Evolutionary conservation across 2,888 invertebrate genomes (phyloP).

Genomic region (Marasmarcha lunaedactyla): DNA sequence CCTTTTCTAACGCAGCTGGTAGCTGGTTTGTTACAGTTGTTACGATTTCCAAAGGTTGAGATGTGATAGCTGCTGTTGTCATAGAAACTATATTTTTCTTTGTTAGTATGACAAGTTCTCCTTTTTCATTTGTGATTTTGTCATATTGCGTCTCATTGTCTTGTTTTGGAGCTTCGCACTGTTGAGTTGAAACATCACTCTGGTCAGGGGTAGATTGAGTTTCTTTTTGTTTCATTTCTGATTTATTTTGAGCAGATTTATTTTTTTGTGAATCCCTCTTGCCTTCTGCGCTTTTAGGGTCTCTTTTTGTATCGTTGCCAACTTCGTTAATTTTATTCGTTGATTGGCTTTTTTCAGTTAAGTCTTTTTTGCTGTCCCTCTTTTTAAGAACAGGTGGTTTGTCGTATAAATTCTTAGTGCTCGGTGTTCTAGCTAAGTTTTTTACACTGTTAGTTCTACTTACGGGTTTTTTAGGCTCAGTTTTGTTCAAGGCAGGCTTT

Average conservation of each 20-base stretch:
- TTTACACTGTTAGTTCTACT: slow-evolving; percentile 53
- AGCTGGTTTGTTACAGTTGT: slow-evolving; percentile 67
- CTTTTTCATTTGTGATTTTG: slow-evolving; percentile 46
- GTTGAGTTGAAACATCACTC: slow-evolving; percentile 27
- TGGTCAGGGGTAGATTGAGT: slow-evolving; percentile 15
- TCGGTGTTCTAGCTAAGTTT: slow-evolving; percentile 46
- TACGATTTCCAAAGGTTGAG: slow-evolving; percentile 66
- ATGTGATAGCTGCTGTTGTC: slow-evolving; percentile 70
- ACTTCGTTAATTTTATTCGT: slow-evolving; percentile 40
- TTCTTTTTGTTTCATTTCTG: slow-evolving; percentile 18
- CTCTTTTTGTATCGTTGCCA: slow-evolving; percentile 25
- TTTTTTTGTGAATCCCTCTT: neutral
- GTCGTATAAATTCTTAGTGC: slow-evolving; percentile 46
- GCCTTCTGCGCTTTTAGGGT: neutral
- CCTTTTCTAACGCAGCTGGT: slow-evolving; percentile 57
- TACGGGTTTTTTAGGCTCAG: slow-evolving; percentile 45
- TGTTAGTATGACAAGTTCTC: slow-evolving; percentile 53
- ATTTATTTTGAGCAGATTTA: slow-evolving; percentile 3
- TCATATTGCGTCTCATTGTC: slow-evolving; percentile 63
- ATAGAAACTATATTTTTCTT: slow-evolving; percentile 66
- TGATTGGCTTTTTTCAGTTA: slow-evolving; percentile 37
- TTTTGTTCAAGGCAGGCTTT: slow-evolving; percentile 36
- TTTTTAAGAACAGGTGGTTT: slow-evolving; percentile 45
- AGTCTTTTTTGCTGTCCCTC: slow-evolving; percentile 39
- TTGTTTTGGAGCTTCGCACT: slow-evolving; percentile 40